Conservation (phyloP, 2,797 vertebrate genomes). For the Allobates femoralis region DNA sequence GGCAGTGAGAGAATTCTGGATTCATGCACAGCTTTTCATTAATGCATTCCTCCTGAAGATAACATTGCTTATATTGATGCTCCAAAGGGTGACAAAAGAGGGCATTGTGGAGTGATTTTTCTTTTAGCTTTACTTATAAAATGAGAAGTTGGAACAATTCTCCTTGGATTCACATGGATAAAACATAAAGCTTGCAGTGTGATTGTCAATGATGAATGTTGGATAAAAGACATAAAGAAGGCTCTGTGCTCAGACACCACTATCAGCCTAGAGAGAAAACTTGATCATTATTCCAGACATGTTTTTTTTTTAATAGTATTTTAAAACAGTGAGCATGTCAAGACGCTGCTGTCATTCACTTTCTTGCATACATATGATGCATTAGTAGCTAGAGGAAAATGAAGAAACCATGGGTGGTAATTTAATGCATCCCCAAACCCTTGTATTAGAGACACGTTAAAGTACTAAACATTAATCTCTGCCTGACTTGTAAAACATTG, state of each 20-base stretch:
- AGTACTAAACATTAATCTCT: slow-evolving; percentile 63
- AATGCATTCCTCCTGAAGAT: slow-evolving; percentile 2
- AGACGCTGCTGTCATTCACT: slow-evolving; percentile 58
- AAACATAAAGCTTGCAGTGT: slow-evolving; percentile 51
- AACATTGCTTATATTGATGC: slow-evolving; percentile 15
- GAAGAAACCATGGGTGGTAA: slow-evolving; percentile 63
- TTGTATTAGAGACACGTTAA: slow-evolving; percentile 55
- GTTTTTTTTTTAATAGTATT: slow-evolving; percentile 57
- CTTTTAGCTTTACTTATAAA: slow-evolving; percentile 26
- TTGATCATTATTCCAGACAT: slow-evolving; percentile 60
- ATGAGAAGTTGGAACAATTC: slow-evolving; percentile 33
- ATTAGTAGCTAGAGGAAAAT: slow-evolving; percentile 61
- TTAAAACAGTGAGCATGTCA: slow-evolving; percentile 57
- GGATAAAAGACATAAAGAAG: slow-evolving; percentile 50
- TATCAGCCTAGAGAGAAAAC: slow-evolving; percentile 46
- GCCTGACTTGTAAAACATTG: slow-evolving; percentile 62
- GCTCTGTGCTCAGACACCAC: slow-evolving; percentile 35
- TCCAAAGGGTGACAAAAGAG: slow-evolving; percentile 22
- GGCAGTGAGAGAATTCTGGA: not conserved
- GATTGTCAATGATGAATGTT: slow-evolving; percentile 46
- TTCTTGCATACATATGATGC: slow-evolving; percentile 63
- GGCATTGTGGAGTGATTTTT: slow-evolving; percentile 44
- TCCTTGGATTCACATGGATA: slow-evolving; percentile 28
- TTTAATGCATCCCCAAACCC: slow-evolving; percentile 62
- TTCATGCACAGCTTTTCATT: not conserved